Evolutionary conservation across 2,888 invertebrate species (phyloP).

Genomic region (Stenolophus ochropezus): DNA sequence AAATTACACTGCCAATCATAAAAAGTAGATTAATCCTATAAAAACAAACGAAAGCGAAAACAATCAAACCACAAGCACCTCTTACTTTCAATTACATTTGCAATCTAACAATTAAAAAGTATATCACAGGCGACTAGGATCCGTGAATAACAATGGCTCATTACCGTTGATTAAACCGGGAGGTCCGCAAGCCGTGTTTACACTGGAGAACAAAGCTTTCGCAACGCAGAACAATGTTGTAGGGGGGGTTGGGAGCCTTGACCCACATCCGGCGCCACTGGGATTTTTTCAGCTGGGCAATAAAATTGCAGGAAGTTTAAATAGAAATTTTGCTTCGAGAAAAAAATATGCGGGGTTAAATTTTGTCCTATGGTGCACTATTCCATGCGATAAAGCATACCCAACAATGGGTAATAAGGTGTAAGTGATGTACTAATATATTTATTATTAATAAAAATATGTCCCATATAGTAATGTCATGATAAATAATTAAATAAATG

Average conservation of each 20-base stretch:
- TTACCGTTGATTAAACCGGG: background rate
- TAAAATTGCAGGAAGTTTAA: too few relatives aligned
- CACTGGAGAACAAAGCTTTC: constrained; percentile 19
- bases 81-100: constrained; percentile 16
- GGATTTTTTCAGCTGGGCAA: too few relatives aligned
- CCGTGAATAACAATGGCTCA: constrained; percentile 30
- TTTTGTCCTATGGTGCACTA: too few relatives aligned
- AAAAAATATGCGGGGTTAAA: background rate
- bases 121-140: constrained; percentile 13
- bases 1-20: background rate
- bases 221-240: constrained; percentile 16
- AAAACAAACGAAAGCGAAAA: constrained; percentile 25
- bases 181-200: background rate
- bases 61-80: background rate
- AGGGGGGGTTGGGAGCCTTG: background rate
- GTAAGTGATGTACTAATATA: too few relatives aligned
- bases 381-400: too few relatives aligned
- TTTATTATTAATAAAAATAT: too few relatives aligned
- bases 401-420: too few relatives aligned
- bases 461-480: too few relatives aligned
- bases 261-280: background rate
- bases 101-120: constrained; percentile 14
- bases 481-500: too few relatives aligned
- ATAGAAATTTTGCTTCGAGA: too few relatives aligned
- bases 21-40: background rate